These are phyloP conservation scores for Chloebia gouldiae DNA, from an alignment of 2,113 vertebrate species.

Conservation along the genomic window DNA sequence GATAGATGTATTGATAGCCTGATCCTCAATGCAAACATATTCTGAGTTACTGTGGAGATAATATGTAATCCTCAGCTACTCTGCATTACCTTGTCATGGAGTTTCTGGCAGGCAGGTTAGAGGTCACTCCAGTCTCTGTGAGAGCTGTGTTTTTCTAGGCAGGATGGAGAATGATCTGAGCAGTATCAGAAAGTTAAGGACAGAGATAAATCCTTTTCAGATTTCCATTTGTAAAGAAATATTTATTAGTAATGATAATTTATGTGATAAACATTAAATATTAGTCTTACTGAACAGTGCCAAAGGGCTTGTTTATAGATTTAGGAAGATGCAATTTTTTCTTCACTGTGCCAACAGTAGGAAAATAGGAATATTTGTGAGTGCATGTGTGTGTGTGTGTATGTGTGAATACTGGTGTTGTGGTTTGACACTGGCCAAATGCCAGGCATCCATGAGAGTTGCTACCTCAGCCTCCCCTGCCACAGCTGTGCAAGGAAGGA, in stretches of 20 bases:
- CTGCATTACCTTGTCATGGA: not conserved
- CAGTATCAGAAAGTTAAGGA: not conserved
- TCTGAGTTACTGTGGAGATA: not conserved
- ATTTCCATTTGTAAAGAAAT: not conserved
- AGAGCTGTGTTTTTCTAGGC: not conserved
- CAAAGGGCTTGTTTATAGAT: not conserved
- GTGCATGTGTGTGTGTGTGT: not conserved
- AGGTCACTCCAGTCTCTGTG: not conserved
- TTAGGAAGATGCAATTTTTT: not conserved
- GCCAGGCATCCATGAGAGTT: not conserved
- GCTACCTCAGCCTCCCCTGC: rapidly evolving
- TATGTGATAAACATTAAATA: not conserved
- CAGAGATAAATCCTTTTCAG: not conserved
- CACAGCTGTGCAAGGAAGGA: not conserved
- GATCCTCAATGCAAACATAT: not conserved
- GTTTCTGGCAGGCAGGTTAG: not conserved
- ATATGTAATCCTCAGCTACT: not conserved
- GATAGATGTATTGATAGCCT: not conserved
- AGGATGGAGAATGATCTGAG: not conserved
- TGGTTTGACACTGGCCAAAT: not conserved
- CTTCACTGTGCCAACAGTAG: not conserved
- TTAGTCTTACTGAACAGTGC: not conserved
- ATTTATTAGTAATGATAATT: not conserved
- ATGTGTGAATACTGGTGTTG: not conserved
- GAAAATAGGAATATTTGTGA: not conserved